Evolutionary conservation across 2,888 invertebrate species (phyloP).

Genomic region (Diloba caeruleocephala): DNA sequence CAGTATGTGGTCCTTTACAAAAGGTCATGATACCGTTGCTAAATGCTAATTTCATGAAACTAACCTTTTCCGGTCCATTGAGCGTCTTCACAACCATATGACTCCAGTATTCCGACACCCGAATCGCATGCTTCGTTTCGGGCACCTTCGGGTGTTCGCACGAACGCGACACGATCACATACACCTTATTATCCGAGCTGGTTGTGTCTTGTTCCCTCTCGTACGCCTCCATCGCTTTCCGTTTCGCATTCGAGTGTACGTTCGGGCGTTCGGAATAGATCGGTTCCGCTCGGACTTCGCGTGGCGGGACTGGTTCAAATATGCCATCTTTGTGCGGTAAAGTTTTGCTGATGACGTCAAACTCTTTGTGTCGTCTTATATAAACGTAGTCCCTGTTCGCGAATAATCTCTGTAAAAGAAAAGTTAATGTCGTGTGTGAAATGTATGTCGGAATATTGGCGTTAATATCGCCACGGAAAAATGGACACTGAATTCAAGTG

Average conservation of each 20-base stretch:
- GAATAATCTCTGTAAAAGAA: conserved; percentile 91
- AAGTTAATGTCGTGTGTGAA: neutral
- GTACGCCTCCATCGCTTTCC: conserved; percentile 65
- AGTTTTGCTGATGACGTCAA: conserved; percentile 49
- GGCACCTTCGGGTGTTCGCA: conserved; percentile 93
- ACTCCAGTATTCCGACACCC: conserved; percentile 95
- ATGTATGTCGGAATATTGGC: neutral
- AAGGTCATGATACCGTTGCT: too few species aligned
- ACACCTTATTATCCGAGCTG: conserved; percentile 60
- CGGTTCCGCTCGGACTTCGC: conserved; percentile 6
- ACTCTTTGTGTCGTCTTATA: conserved; percentile 90
- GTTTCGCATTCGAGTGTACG: conserved; percentile 76
- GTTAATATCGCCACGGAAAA: too few species aligned
- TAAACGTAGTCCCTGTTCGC: conserved; percentile 96
- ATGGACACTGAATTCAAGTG: too few species aligned
- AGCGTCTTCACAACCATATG: conserved; percentile 94
- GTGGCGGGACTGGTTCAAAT: conserved; percentile 26
- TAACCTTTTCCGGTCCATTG: conserved; percentile 87
- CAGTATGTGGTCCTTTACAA: too few species aligned
- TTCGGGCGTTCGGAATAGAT: conserved; percentile 55
- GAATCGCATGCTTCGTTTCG: conserved; percentile 90
- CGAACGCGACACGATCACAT: conserved; percentile 90
- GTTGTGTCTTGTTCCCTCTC: conserved; percentile 23
- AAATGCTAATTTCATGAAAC: neutral
- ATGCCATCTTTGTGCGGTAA: conserved; percentile 48